Base-by-base conservation (phyloP, 2,797 vertebrate genomes). In the Chelonia mydas region DNA sequence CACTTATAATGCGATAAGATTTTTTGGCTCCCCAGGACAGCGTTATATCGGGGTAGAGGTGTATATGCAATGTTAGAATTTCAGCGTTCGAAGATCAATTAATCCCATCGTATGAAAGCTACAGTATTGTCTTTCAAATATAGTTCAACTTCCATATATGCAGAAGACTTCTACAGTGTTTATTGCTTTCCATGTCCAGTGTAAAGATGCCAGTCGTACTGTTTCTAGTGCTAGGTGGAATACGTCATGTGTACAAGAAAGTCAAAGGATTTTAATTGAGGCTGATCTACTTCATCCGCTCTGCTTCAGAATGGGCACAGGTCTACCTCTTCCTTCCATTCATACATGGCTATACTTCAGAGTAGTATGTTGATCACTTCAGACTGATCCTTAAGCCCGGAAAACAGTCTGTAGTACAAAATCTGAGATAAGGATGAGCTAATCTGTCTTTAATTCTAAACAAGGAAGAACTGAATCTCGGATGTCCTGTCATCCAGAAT, bases 401-500 rank as follows among this genome's bases (percentile, higher is more conserved):
- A 93, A 94, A 94, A 76, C 28, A 65, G 2, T 33, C 59, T 37
- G 19, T 89, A 2, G 13, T 89, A 11, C n/a, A 90, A 80, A 74
- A 92, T 50, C 5, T 11, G 37, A 4, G 87, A 61, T 28, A 25
- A 90, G 54, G 9, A 37, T 93, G 21, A 51, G 11, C 87, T 93
- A 72, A 86, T 53, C 21, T 82, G 2, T 54, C 93, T 94, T 94
- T 81, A 88, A 88, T 90, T 96, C 80, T 94, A 12, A 33, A 86
- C 57, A 92, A 31, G 31, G 68, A 72, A 72, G 68, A 72, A 72
- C 68, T 72, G 12, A 91, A 80, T 87, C 54, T 51, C 28, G 25
- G 13, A 2, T 55, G 17, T 65, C 51, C 9, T 37, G 37, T 41
- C 37, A 41, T 41, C 33, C 68, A 41, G 68, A 41, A 72, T 41